phyloP scores from a whole-genome alignment of 1,140 invertebrate genomes.

The Drosophila cardini region DNA sequence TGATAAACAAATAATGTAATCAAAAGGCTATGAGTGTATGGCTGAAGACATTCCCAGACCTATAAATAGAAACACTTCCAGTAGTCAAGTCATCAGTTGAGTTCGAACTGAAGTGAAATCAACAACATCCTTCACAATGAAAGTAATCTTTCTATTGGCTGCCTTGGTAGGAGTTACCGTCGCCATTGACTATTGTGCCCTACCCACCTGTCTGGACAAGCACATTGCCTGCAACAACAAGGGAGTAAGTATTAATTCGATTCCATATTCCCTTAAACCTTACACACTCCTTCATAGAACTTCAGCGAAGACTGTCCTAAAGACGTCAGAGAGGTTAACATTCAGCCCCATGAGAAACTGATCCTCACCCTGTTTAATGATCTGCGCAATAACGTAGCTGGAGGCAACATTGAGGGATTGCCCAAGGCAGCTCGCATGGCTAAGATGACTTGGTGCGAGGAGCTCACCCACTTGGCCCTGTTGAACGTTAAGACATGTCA shows the following conservation, averaged over 20 bases:
- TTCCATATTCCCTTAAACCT: not conserved
- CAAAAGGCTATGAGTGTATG: too few relatives aligned
- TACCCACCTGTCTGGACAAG: constrained; percentile 70
- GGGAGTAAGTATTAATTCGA: constrained; percentile 48
- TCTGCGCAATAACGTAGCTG: constrained; percentile 64
- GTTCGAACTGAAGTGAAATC: not conserved
- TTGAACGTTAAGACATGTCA: constrained; percentile 64
- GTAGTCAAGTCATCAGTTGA: constrained; percentile 12
- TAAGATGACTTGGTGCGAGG: constrained; percentile 74
- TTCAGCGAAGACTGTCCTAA: constrained; percentile 62
- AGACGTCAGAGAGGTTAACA: constrained; percentile 52
- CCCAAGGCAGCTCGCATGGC: constrained; percentile 67
- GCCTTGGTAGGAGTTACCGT: not conserved
- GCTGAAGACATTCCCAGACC: too few relatives aligned
- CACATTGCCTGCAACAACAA: constrained; percentile 73
- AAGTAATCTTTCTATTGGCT: constrained; percentile 1
- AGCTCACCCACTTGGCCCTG: constrained; percentile 54
- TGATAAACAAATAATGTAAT: not conserved
- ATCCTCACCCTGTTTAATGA: constrained; percentile 65
- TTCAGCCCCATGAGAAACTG: constrained; percentile 51
- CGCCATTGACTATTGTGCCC: constrained; percentile 58
- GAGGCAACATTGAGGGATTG: constrained; percentile 48
- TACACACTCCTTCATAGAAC: constrained; percentile 21
- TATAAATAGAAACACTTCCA: constrained; percentile 15
- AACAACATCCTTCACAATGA: constrained; percentile 8